Conservation (phyloP, 1,140 invertebrate species). For the Drosophila cardini region DNA sequence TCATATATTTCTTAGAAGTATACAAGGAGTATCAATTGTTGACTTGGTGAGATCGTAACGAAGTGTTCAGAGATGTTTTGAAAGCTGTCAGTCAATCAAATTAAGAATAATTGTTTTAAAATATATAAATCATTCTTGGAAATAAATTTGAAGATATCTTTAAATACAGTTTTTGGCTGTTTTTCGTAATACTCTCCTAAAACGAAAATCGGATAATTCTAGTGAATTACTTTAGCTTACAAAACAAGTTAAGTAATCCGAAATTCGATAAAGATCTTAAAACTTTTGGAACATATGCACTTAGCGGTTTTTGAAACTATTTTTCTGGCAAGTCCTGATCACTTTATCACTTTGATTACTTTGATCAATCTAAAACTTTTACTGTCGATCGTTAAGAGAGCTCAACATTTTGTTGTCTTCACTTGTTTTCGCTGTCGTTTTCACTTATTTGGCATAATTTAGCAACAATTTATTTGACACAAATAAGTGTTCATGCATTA, state of each 20-base stretch:
- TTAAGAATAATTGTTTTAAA: too few species aligned
- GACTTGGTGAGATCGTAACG: neutral
- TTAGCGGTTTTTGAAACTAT: too few species aligned
- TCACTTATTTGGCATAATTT: constrained; percentile 28
- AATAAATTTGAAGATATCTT: too few species aligned
- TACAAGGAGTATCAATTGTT: neutral
- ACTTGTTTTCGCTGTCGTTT: constrained; percentile 32
- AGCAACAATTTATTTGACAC: constrained; percentile 27
- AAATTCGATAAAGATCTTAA: too few species aligned
- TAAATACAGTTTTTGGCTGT: too few species aligned
- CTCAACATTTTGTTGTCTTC: constrained; percentile 1
- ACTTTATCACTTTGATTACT: neutral
- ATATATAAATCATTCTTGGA: too few species aligned
- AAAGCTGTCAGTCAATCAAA: neutral
- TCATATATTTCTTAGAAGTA: neutral
- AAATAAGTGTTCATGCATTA: constrained; percentile 29
- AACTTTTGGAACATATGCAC: too few species aligned
- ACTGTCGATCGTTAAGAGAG: neutral
- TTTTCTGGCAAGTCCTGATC: neutral
- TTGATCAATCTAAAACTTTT: constrained; percentile 2
- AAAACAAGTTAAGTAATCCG: too few species aligned
- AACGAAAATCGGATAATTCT: too few species aligned
- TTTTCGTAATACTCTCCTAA: too few species aligned
- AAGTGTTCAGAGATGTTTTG: neutral
- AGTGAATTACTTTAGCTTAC: too few species aligned